Conservation (phyloP, 2,888 invertebrate genomes). For the Bombylius discolor region DNA sequence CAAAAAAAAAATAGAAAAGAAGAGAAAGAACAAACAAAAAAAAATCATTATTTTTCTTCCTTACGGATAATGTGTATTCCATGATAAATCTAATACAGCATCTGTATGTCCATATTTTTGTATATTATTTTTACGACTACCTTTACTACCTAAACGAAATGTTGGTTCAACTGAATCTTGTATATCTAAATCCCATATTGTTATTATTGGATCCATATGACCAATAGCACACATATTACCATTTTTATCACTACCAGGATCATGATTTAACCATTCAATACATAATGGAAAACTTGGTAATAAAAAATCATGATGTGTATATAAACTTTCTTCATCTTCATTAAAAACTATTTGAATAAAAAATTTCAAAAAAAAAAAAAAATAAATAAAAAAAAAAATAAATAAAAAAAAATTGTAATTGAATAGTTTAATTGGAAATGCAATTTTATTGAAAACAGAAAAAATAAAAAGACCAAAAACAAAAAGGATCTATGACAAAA, state of each 20-base stretch:
- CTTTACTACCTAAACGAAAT: slow-evolving; percentile 62
- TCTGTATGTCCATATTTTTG: slow-evolving; percentile 67
- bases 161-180: slow-evolving; percentile 83
- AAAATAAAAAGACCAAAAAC: too few relatives aligned
- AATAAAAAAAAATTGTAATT: background rate
- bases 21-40: background rate
- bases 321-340: slow-evolving; percentile 74
- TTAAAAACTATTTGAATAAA: slow-evolving; percentile 60
- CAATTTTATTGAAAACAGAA: background rate
- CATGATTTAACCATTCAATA: slow-evolving; percentile 85
- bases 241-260: slow-evolving; percentile 55
- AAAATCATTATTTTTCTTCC: slow-evolving; percentile 17
- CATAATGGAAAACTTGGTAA: slow-evolving; percentile 83
- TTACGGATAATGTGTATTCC: slow-evolving; percentile 68
- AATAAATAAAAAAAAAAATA: too few relatives aligned
- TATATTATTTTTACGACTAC: slow-evolving; percentile 58
- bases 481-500: too few relatives aligned
- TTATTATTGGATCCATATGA: slow-evolving; percentile 82
- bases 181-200: slow-evolving; percentile 95
- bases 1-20: background rate
- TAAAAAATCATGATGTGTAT: slow-evolving; percentile 87
- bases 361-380: too few relatives aligned
- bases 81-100: slow-evolving; percentile 81
- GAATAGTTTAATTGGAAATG: background rate
- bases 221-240: slow-evolving; percentile 87